Evolutionary conservation across 2,113 vertebrate genomes (phyloP), one percentile per base, ranked within the genome.

Genomic region (Colossoma macropomum): DNA sequence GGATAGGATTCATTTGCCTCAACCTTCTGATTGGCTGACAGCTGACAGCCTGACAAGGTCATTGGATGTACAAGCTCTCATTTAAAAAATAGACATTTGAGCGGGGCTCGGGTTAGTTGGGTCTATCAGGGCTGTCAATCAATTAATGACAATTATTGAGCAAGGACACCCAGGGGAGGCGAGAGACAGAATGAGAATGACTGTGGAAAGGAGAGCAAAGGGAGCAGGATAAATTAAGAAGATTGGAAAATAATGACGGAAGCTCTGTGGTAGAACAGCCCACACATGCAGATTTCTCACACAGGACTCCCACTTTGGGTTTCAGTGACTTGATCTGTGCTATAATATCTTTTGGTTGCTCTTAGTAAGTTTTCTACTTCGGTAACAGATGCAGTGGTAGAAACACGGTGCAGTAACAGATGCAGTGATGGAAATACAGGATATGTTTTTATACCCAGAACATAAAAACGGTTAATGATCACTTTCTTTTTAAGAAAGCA

Each of bases 111-210:
- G 97, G 97, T 99, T 97, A 98, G 95, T 95, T 95, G 92, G 96
- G 96, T 96, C 97, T 95, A 96, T 96, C 96, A 92, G 95, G 96
- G 95, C 97, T 98, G 98, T 98, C 97, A 98, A 97, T 99, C 97
- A 97, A 97, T 98, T 97, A 98, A 97, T 98, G 96, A 97, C 97
- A 97, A 97, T 97, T 97, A 97, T 97, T 96, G 96, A 97, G 96
- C 96, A 96, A 96, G 96, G 95, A 96, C 94, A 93, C 95, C 87
- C 88, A 91, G 93, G 94, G 95, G 95, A 95, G 95, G 95, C 88
- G 95, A 94, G 92, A 94, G 93, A 95, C 94, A 93, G 95, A 95
- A 96, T 95, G 95, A 96, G 95, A 96, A 95, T 95, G 95, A 95
- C 96, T 96, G 93, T 92, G 93, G 94, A 93, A 32, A 94, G 95